Evolutionary conservation across 2,888 invertebrate genomes (phyloP).

Genomic region (Hydroisotoma schaefferi): DNA sequence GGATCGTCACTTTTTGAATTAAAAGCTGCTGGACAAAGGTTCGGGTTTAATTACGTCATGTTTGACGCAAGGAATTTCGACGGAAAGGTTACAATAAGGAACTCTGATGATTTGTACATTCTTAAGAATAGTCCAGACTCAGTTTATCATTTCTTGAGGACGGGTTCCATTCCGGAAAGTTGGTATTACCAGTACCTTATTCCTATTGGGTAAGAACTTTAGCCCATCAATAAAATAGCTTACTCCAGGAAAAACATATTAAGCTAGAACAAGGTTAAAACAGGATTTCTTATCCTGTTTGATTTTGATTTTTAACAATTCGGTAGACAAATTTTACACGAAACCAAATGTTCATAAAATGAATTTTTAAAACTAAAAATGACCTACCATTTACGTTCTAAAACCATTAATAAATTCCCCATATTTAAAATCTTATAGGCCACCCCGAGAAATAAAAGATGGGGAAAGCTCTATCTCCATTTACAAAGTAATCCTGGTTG

Average conservation of each 20-base stretch:
- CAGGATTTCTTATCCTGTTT: no score
- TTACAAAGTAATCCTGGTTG: conserved; percentile 19
- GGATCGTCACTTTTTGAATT: conserved; percentile 18
- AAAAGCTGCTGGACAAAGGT: conserved; percentile 20
- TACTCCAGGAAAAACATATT: not conserved
- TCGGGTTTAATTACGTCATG: conserved; percentile 16
- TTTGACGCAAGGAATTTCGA: conserved; percentile 11
- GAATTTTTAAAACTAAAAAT: no score
- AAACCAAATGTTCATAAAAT: no score
- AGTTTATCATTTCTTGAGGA: conserved; percentile 19
- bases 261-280: no score
- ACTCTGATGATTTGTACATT: conserved; percentile 1
- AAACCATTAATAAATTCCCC: no score
- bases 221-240: not conserved
- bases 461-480: no score
- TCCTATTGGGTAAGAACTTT: conserved; percentile 23
- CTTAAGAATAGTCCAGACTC: not conserved
- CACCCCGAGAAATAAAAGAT: no score
- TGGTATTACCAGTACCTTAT: conserved; percentile 22
- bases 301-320: no score
- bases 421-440: no score
- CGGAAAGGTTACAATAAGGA: not conserved
- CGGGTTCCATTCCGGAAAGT: conserved; percentile 2
- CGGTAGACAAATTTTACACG: no score
- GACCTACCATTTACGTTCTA: no score